A percentile compares a stretch with the other conserved stretches of the same genome.
Conservation (phyloP, 92 coral and sea anemone genomes). For the Actinernus sp. region DNA sequence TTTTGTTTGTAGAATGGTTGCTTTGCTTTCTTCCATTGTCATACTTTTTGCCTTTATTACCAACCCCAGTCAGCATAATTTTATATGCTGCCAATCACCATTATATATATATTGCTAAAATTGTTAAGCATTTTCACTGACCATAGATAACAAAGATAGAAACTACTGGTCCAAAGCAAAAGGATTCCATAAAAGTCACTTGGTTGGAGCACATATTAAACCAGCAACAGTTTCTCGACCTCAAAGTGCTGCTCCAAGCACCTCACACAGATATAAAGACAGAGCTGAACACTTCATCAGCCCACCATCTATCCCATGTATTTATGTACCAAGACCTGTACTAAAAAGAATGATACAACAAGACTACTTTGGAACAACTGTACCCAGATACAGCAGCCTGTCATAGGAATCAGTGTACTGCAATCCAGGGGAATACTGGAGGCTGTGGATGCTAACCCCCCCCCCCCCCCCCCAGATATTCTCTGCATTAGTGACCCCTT, state of each 20-base stretch:
- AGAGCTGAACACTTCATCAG: slow-evolving; percentile 64
- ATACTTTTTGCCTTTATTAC: too few relatives aligned
- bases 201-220: slow-evolving; percentile 66
- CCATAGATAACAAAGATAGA: background rate
- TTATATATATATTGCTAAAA: background rate
- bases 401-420: slow-evolving; percentile 24
- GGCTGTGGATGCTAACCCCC: too few relatives aligned
- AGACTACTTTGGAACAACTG: slow-evolving; percentile 93
- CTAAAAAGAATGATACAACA: slow-evolving; percentile 84
- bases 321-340: slow-evolving; percentile 81
- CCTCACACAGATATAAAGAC: slow-evolving; percentile 6
- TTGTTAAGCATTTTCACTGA: too few relatives aligned
- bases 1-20: too few relatives aligned
- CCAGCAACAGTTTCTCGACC: slow-evolving; percentile 41
- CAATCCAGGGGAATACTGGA: too few relatives aligned
- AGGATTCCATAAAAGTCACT: slow-evolving; percentile 85
- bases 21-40: too few relatives aligned
- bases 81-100: too few relatives aligned
- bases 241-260: slow-evolving; percentile 12
- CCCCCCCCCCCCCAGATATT: too few relatives aligned
- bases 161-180: slow-evolving; percentile 19
- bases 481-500: too few relatives aligned
- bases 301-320: slow-evolving; percentile 84
- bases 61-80: too few relatives aligned
- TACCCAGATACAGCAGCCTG: slow-evolving; percentile 88